Base-by-base conservation (phyloP, 2,113 vertebrate species). In the Phaethon lepturus region DNA sequence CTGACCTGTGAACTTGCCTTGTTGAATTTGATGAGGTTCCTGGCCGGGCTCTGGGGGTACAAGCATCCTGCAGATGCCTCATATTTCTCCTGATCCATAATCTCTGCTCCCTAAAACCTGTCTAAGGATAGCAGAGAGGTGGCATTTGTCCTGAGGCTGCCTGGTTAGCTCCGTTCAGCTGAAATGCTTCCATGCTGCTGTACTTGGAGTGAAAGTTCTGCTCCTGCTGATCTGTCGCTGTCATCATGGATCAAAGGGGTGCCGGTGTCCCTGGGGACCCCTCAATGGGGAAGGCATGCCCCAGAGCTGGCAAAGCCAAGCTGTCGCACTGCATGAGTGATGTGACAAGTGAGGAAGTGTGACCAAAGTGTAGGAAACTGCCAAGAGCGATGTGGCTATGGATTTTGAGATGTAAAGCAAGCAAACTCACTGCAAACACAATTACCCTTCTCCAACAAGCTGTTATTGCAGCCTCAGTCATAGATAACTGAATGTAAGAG, bases 321-420 rank as follows among this genome's bases (percentile, higher is more conserved):
- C 25, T 31, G 26, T 10, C 2, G 1, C 2, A 3, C 33, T 13
- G 20, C 14, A 2, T 7, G 6, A 22, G 49, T 1, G 8, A 23
- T 19, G 2, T 9, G 28, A 35, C 42, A 58, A 29, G 24, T 2
- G 1, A 56, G 44, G 35, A 58, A 8, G 29, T 0, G 3, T 23
- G 35, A 23, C 17, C 5, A 0, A 7, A 58, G n/a, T 0, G 52
- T 42, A 13, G 53, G 63, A 35, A 59, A 35, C 74, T 17, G 16
- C 38, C 13, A 15, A 19, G 14, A 44, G 28, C 26, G 20, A 16
- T 2, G 6, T 40, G 20, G 42, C 35, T 15, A 2, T 18, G 31
- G 35, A 42, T 59, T 67, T 35, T 16, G 59, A 73, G 62, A 14
- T 11, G 5, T 35, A 25, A 60, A n/a, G 11, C 23, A 20, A 67